Percentiles rank a stretch among this genome's conserved stretches.
Conservation (phyloP, 2,888 invertebrate species). For the Sphinx pinastri region DNA sequence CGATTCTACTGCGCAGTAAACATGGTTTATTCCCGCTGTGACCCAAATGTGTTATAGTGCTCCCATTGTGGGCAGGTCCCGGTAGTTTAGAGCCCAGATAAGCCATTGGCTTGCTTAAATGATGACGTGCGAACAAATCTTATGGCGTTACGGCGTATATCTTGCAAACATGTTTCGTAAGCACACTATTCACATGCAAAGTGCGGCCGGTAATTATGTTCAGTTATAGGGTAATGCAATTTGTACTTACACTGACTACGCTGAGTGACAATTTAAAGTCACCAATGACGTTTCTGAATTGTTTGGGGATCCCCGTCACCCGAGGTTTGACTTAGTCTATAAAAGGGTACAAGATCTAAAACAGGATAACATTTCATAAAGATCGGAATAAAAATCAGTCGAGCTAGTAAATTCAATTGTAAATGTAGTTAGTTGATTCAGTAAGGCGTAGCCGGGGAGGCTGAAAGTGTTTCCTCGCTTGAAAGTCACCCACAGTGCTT, state of each 20-base stretch:
- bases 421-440: slow-evolving; percentile 18
- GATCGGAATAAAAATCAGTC: background rate
- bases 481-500: slow-evolving; percentile 4
- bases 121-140: slow-evolving; percentile 25
- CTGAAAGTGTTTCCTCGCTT: background rate
- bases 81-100: slow-evolving; percentile 19
- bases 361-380: slow-evolving; percentile 17
- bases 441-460: background rate
- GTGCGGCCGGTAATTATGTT: background rate
- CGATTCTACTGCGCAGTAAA: slow-evolving; percentile 38
- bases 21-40: slow-evolving; percentile 32
- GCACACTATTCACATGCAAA: slow-evolving; percentile 9
- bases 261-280: background rate
- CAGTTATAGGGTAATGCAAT: background rate
- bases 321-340: background rate
- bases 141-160: slow-evolving; percentile 1
- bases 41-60: slow-evolving; percentile 23
- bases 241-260: background rate
- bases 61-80: slow-evolving; percentile 23
- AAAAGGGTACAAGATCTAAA: slow-evolving; percentile 1
- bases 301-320: background rate
- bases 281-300: slow-evolving; percentile 3
- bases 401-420: slow-evolving; percentile 18
- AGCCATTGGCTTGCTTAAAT: slow-evolving; percentile 23
- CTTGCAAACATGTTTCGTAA: slow-evolving; percentile 5